These are phyloP conservation scores for Atherinosoma microstoma DNA, from an alignment of 2,797 vertebrate genomes.

Conservation along the genomic window DNA sequence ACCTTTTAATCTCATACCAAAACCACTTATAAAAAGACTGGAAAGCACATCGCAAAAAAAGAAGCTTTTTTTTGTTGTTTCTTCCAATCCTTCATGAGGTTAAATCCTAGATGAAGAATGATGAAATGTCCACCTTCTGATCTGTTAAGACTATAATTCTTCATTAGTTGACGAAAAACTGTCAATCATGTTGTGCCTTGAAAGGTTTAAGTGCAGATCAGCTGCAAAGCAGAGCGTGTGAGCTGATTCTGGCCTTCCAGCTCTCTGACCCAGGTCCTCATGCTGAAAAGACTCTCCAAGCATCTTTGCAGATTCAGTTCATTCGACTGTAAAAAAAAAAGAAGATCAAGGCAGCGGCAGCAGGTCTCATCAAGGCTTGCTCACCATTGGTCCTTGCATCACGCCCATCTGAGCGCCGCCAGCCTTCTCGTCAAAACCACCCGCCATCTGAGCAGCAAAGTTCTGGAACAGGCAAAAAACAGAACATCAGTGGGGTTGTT, in stretches of 20 bases:
- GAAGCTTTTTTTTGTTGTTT: conserved; percentile 17
- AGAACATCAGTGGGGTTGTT: background rate
- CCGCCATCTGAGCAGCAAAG: conserved; percentile 95
- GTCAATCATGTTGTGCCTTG: conserved; percentile 3
- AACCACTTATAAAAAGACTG: background rate
- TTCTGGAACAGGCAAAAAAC: conserved; percentile 80
- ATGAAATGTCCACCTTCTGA: conserved; percentile 19
- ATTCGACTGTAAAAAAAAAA: background rate
- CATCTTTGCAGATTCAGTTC: conserved; percentile 15
- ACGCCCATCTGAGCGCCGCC: conserved; percentile 92
- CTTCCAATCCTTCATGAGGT: conserved; percentile 22
- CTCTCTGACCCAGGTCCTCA: conserved; percentile 7
- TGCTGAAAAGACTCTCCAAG: background rate
- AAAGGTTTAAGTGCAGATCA: background rate
- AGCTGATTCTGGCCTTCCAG: conserved; percentile 1
- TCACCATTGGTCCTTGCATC: conserved; percentile 93
- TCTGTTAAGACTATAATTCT: conserved; percentile 9
- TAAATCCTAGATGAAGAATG: conserved; percentile 22
- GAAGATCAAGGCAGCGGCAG: background rate
- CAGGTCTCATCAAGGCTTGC: conserved; percentile 47
- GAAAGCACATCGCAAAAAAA: background rate
- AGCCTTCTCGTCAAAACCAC: conserved; percentile 94
- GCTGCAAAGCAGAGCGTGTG: background rate
- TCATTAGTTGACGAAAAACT: background rate
- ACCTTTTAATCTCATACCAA: conserved; percentile 1